Percentiles rank a stretch among this genome's conserved stretches.
Evolutionary conservation across 2,797 vertebrate species (phyloP).

Genomic region (Buceros bicornis): DNA sequence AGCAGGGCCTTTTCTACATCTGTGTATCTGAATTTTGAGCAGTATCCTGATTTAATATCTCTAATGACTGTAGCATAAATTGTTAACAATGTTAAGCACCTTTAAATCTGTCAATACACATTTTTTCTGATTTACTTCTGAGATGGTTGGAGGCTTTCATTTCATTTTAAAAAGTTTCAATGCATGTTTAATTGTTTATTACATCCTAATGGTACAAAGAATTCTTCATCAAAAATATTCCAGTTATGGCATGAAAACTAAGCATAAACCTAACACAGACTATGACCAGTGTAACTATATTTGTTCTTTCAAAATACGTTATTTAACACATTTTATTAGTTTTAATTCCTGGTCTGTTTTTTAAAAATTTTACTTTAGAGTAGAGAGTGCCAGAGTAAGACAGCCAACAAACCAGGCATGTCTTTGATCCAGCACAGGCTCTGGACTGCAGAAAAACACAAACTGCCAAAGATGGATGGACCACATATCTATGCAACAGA

Average conservation of each 20-base stretch:
- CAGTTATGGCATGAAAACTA: neutral
- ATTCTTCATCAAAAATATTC: neutral
- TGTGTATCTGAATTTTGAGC: neutral
- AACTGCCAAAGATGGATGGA: neutral
- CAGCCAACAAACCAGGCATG: neutral
- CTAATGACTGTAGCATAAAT: neutral
- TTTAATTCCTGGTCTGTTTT: neutral
- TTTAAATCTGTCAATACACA: neutral
- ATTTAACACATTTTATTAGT: neutral
- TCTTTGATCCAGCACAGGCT: neutral
- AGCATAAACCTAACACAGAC: neutral
- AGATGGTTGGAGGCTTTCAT: neutral
- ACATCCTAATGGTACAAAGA: neutral
- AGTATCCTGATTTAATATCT: neutral
- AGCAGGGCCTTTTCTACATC: neutral
- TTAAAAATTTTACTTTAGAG: neutral
- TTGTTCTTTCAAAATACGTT: neutral
- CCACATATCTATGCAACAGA: neutral
- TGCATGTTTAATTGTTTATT: neutral
- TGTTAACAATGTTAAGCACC: neutral
- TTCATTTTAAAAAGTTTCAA: neutral
- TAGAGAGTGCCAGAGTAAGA: neutral
- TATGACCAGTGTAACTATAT: neutral
- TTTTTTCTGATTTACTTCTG: neutral
- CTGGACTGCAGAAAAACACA: neutral